phyloP scores from a whole-genome alignment of 2,797 vertebrate species.

The Mallotus villosus region DNA sequence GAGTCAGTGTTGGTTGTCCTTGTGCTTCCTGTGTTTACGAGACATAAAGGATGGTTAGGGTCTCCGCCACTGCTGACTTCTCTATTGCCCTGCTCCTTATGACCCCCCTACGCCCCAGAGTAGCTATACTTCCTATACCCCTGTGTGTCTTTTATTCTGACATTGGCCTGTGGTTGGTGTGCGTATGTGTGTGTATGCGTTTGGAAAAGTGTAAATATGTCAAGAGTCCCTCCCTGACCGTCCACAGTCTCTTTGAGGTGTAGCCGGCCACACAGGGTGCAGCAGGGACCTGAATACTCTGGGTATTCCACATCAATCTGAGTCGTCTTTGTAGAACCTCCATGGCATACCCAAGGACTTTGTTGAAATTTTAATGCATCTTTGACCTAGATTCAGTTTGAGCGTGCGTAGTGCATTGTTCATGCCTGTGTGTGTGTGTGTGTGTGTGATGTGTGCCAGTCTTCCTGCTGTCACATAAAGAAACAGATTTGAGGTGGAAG shows the following conservation, averaged over 20 bases:
- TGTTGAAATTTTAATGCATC: constrained; percentile 77
- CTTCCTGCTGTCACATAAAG: constrained; percentile 61
- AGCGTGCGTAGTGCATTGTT: background rate
- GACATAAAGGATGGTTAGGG: constrained; percentile 2
- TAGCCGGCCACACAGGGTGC: constrained; percentile 40
- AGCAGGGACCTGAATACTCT: constrained; percentile 27
- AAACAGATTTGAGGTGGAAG: constrained; percentile 35
- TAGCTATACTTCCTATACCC: background rate
- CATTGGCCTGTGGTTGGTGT: background rate
- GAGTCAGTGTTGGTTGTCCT: background rate
- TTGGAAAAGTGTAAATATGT: background rate
- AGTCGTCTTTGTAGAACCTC: constrained; percentile 66
- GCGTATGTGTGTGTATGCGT: constrained; percentile 4
- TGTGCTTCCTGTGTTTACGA: constrained; percentile 4
- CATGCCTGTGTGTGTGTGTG: constrained; percentile 10
- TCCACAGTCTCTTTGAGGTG: constrained; percentile 46
- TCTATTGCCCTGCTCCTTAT: background rate
- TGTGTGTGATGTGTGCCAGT: constrained; percentile 65
- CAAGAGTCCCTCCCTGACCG: constrained; percentile 18
- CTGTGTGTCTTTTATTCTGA: background rate
- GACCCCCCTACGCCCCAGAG: background rate
- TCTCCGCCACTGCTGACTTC: background rate
- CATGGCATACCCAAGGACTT: constrained; percentile 63
- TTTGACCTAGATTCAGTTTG: constrained; percentile 75
- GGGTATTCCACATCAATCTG: constrained; percentile 52